Evolutionary conservation across 1,140 invertebrate species (phyloP).

Genomic region (Ectropis grisescens): DNA sequence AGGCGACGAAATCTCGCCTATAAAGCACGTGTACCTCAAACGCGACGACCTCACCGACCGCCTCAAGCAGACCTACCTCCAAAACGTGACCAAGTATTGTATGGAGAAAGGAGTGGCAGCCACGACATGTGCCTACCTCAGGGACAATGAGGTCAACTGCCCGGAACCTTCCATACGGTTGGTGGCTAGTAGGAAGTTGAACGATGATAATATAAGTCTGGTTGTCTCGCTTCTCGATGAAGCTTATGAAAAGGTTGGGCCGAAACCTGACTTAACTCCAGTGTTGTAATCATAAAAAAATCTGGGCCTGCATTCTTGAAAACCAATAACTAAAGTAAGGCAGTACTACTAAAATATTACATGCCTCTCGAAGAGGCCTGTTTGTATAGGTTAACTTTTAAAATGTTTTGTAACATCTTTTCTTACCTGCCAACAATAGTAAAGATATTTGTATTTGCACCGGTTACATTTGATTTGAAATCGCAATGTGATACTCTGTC

Average conservation of each 20-base stretch:
- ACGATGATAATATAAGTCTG: conserved; percentile 67
- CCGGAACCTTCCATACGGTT: conserved; percentile 77
- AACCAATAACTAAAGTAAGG: no score
- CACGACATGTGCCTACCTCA: conserved; percentile 75
- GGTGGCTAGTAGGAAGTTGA: conserved; percentile 73
- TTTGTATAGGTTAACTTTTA: no score
- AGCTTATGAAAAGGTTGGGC: conserved; percentile 49
- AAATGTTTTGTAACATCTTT: no score
- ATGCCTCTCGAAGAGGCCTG: no score
- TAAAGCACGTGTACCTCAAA: conserved; percentile 84
- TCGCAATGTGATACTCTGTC: no score
- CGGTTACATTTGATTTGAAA: no score
- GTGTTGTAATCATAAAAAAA: no score
- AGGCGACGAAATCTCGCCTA: conserved; percentile 77
- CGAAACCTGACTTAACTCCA: conserved; percentile 21
- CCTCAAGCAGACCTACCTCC: conserved; percentile 71
- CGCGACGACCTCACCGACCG: conserved; percentile 57
- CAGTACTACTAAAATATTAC: no score
- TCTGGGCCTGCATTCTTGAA: no score
- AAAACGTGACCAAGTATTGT: conserved; percentile 74
- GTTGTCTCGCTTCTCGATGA: conserved; percentile 52
- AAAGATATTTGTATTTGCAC: no score
- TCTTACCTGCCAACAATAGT: no score
- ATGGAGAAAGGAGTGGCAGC: conserved; percentile 74
- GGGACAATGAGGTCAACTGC: conserved; percentile 72